Conservation (phyloP, 2,113 vertebrate genomes). For the Cyanoramphus novaezelandiae region DNA sequence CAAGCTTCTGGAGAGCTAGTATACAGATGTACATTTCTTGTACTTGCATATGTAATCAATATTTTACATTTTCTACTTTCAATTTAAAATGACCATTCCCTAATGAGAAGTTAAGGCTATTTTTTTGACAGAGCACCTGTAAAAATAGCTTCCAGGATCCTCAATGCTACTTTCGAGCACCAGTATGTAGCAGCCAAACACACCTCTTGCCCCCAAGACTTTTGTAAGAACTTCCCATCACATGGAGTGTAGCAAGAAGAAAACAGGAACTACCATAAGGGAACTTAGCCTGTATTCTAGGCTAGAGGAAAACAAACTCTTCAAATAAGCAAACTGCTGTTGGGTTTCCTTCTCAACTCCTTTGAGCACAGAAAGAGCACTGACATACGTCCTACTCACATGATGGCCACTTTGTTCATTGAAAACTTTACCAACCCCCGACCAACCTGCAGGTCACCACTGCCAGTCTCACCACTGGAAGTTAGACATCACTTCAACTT, state of each 20-base stretch:
- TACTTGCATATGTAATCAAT: slow-evolving; percentile 26
- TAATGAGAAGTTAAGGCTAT: background rate
- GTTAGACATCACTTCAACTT: background rate
- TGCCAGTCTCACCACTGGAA: background rate
- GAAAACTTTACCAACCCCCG: background rate
- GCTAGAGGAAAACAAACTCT: background rate
- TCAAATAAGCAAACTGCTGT: background rate
- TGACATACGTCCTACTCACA: background rate
- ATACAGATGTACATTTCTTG: slow-evolving; percentile 7
- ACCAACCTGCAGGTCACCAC: background rate
- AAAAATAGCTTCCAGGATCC: background rate
- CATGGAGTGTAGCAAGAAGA: background rate
- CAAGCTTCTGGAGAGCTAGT: background rate
- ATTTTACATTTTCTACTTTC: slow-evolving; percentile 26
- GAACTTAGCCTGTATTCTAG: background rate
- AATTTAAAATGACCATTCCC: background rate
- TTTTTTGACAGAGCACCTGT: background rate
- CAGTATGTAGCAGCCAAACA: background rate
- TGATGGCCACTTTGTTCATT: background rate
- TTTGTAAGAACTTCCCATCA: background rate
- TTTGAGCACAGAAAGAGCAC: background rate
- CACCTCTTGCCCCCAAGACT: background rate
- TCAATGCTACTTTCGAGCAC: background rate
- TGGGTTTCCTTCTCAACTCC: background rate
- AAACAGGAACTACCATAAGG: background rate